Evolutionary conservation across 2,888 invertebrate genomes (phyloP), one percentile per base, ranked within the genome.

Genomic region (Ischnura elegans): DNA sequence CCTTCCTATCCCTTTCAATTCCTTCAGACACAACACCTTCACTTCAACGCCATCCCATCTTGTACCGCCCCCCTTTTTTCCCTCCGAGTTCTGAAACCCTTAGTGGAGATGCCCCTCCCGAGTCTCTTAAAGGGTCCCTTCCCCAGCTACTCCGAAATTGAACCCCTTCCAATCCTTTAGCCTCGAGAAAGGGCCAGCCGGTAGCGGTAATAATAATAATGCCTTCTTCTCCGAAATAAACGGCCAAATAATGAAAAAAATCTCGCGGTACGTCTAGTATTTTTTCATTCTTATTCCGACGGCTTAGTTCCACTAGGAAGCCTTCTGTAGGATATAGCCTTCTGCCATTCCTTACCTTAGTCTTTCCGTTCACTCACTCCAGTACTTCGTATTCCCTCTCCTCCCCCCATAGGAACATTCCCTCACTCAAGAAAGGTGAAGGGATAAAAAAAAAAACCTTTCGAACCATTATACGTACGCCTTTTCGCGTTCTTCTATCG

Each of bases 251-350:
- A n/a, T n/a, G n/a, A 61, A 90, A 90, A 55, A 61, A 87, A 42
- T 45, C 25, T n/a, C n/a, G n/a, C n/a, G n/a, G n/a, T n/a, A 21
- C 51, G 29, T 47, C 47, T 47, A 8, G 8, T 47, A 5, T 8
- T 66, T 90, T n/a, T 90, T 90, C 66, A 46, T 21, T 42, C 55
- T 90, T 90, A 61, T 43, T 43, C 90, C 42, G 51, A 55, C 55
- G 29, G 55, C 87, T 90, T 61, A 61, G 61, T 90, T 90, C 90
- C 90, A 61, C 61, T 90, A 66, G 55, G 55, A 87, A 87, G 87
- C 13, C 10, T 51, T 51, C 51, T 87, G 87, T 55, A 36, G 87
- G 29, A 42, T 87, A 51, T 76, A 87, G 51, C 51, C 55, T 42
- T 42, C 55, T 25, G 51, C 51, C 55, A 29, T 42, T 87, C 16